Base-by-base conservation (phyloP, 2,797 vertebrate genomes). In the Sandelia bainsii region DNA sequence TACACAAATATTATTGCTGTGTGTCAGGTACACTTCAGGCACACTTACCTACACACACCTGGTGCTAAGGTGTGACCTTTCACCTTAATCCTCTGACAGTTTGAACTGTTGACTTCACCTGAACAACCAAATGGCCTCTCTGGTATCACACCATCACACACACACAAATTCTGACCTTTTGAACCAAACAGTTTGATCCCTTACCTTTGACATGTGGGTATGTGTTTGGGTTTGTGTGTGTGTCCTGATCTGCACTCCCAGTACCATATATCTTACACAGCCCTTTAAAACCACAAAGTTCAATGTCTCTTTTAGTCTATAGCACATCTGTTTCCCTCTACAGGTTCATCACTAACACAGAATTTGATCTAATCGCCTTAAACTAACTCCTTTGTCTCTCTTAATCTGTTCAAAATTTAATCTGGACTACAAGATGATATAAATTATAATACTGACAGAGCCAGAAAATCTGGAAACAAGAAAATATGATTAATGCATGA, bases 11-110 rank as follows among this genome's bases (percentile, higher is more conserved):
- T 34, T 42, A 46, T 34, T 34, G 59, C 79, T 81, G 78, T 82
- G 79, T 64, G 39, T 50, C 59, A 81, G 34, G 68, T 96, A 96
- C 93, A 96, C 96, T 93, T 96, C 95, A 95, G 95, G 48, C 54
- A 62, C 60, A 76, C 44, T 45, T 79, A 64, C 52, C 67, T 62
- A 60, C 50, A 62, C 61, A 72, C 69, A 77, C 39, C n/a, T 32
- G 69, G 53, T 62, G 46, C 62, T 72, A 62, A 75, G 49, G 34
- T 63, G 37, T 77, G 67, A 81, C 67, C 78, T 80, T 75, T 87
- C 48, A 84, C 72, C 75, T 42, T 80, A 78, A 86, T 84, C 81
- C 68, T 57, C 77, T 80, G 74, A 85, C 80, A 25, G 40, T 62
- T 51, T 85, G 74, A 83, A 80, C 80, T 79, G 14, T 60, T 83